Evolutionary conservation across 2,888 invertebrate genomes (phyloP).

Genomic region (Dastarcus helophoroides): DNA sequence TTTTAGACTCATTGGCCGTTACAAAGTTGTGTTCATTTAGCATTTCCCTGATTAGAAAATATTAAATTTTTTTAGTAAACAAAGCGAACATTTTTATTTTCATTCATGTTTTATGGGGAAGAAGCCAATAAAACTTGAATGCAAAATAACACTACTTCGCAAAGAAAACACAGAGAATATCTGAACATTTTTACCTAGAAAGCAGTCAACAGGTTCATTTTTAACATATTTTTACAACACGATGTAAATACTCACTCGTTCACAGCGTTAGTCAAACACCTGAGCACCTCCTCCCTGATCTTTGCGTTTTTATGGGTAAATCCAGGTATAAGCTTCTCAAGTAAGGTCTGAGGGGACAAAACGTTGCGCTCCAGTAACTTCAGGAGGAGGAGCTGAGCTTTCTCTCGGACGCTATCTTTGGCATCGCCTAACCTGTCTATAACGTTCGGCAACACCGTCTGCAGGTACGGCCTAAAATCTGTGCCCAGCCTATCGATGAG

Average conservation of each 20-base stretch:
- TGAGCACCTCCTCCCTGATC: constrained; percentile 78
- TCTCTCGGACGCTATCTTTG: constrained; percentile 46
- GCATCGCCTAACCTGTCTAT: constrained; percentile 61
- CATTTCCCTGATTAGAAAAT: too few relatives aligned
- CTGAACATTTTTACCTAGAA: too few relatives aligned
- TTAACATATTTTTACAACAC: too few relatives aligned
- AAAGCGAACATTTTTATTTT: too few relatives aligned
- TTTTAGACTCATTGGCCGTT: too few relatives aligned
- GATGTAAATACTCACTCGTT: constrained; percentile 54
- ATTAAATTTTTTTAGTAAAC: too few relatives aligned
- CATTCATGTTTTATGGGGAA: too few relatives aligned
- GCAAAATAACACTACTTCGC: too few relatives aligned
- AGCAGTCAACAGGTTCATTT: too few relatives aligned
- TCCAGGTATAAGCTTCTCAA: constrained; percentile 57
- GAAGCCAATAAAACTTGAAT: too few relatives aligned
- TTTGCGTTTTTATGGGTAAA: constrained; percentile 86
- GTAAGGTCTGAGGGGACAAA: constrained; percentile 53
- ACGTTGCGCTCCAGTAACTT: constrained; percentile 65
- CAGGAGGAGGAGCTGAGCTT: constrained; percentile 58
- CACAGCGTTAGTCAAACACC: constrained; percentile 69
- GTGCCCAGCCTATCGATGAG: constrained; percentile 77
- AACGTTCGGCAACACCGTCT: constrained; percentile 69
- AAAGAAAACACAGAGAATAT: too few relatives aligned
- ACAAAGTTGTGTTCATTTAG: too few relatives aligned
- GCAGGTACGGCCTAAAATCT: constrained; percentile 78